A percentile compares a stretch with the other conserved stretches of the same genome.
These are phyloP conservation scores for Leptinotarsa lineolata DNA, from an alignment of 1,140 invertebrate genomes.

Conservation along the genomic window DNA sequence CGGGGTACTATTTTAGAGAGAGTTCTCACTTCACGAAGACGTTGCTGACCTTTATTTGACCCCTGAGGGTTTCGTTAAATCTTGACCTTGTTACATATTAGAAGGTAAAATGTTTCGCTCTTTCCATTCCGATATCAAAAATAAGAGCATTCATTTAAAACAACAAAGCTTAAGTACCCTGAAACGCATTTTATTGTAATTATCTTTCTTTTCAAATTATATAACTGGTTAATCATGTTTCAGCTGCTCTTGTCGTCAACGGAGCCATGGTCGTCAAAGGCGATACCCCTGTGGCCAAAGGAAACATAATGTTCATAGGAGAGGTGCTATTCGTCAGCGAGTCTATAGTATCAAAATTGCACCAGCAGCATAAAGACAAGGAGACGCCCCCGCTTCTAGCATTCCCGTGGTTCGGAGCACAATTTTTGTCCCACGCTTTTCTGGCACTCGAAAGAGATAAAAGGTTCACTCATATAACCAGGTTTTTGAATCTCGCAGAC, in stretches of 20 bases:
- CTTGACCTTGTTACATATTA: too few species aligned
- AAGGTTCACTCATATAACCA: conserved; percentile 63
- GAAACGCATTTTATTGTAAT: too few species aligned
- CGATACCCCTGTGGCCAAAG: conserved; percentile 62
- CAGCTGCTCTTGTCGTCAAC: conserved; percentile 61
- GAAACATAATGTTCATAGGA: conserved; percentile 66
- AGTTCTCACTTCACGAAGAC: too few species aligned
- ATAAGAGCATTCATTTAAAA: too few species aligned
- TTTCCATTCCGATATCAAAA: too few species aligned
- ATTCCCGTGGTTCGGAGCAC: conserved; percentile 67
- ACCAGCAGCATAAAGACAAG: conserved; percentile 65
- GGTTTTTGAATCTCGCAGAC: conserved; percentile 64
- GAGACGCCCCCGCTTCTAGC: conserved; percentile 67
- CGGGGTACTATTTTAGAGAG: too few species aligned
- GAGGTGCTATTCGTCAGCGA: conserved; percentile 67
- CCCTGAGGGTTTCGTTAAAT: too few species aligned
- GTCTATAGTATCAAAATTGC: conserved; percentile 62
- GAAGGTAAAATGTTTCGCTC: too few species aligned
- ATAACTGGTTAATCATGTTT: conserved; percentile 25
- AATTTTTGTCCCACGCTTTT: conserved; percentile 67
- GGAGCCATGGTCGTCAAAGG: conserved; percentile 64
- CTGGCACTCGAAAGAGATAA: conserved; percentile 62
- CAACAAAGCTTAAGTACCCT: too few species aligned
- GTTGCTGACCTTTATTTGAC: too few species aligned
- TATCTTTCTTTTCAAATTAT: too few species aligned